Conservation (phyloP, 2,888 invertebrate species). For the Penaeus monodon region DNA sequence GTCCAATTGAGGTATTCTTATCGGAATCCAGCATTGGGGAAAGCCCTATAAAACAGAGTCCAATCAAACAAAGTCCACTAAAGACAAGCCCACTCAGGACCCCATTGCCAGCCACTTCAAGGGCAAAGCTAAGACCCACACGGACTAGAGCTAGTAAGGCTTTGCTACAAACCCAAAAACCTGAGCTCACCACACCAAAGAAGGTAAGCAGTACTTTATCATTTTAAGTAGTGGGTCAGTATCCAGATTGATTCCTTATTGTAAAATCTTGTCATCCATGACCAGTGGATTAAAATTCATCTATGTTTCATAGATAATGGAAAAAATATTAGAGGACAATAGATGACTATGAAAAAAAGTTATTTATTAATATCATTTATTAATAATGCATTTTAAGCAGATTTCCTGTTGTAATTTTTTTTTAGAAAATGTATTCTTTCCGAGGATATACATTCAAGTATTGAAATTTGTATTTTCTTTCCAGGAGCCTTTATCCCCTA, state of each 20-base stretch:
- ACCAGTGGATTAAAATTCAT: too few relatives aligned
- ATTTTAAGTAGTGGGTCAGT: too few relatives aligned
- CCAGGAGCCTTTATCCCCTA: conserved; percentile 68
- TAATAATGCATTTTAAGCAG: too few relatives aligned
- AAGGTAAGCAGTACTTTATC: conserved; percentile 33
- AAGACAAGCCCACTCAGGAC: conserved; percentile 27
- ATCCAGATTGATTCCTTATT: too few relatives aligned
- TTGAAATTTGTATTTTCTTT: background rate
- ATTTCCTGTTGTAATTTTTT: too few relatives aligned
- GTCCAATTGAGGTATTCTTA: conserved; percentile 94
- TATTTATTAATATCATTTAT: too few relatives aligned
- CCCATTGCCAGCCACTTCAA: conserved; percentile 12
- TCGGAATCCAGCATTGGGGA: conserved; percentile 69
- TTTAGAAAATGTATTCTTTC: too few relatives aligned
- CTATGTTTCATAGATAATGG: too few relatives aligned
- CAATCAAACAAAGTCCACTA: conserved; percentile 34
- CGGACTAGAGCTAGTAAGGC: conserved; percentile 41
- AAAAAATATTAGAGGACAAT: too few relatives aligned
- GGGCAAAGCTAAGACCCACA: conserved; percentile 44
- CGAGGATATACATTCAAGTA: too few relatives aligned
- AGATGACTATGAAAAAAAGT: too few relatives aligned
- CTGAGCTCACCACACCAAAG: conserved; percentile 58
- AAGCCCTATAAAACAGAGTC: conserved; percentile 34
- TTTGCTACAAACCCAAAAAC: conserved; percentile 31
- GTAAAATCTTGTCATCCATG: too few relatives aligned